Base-by-base conservation (phyloP, 2,113 vertebrate genomes). In the Acrocephalus kingi region DNA sequence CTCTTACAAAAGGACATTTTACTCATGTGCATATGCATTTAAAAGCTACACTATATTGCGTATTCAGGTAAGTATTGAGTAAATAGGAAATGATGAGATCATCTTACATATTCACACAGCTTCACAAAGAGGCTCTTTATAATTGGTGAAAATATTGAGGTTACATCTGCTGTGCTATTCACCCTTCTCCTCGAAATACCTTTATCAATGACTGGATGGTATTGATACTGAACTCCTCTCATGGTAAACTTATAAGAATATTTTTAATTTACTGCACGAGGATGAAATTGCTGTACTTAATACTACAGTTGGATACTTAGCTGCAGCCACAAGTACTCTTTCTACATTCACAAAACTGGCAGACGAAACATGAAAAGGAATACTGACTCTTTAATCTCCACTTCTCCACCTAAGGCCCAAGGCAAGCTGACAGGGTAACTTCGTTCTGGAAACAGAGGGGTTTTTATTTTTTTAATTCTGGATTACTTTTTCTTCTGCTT, bases 331-430 rank as follows among this genome's bases (percentile, higher is more conserved):
- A 94, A 92, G 90, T 97, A 97, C 95, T 97, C 96, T 96, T 97
- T 97, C 97, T 97, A 98, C 97, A 98, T 98, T 98, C 98, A 98
- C 98, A 97, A 98, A 98, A 98, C 98, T 98, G 97, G 97, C 98
- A 98, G 98, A 97, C 25, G 97, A 98, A 98, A 98, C 98, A 98
- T 99, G 98, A 99, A 99, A 99, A 99, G 98, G 98, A 99, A 99
- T 99, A 98, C 98, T 98, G 98, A 95, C 98, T 98, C 98, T 99
- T 99, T 99, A 99, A 99, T 99, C 98, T 99, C 98, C 90, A 95
- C 97, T 98, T 98, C 98, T 98, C 97, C 97, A 98, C 98, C 98
- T 98, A 98, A 98, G 97, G 98, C 98, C 98, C 98, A 98, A 97
- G 98, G 98, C 98, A 98, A 98, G 97, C 98, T 99, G 98, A 98